Evolutionary conservation across 2,888 invertebrate species (phyloP), one percentile per base, ranked within the genome.

Genomic region (Pterostichus madidus): DNA sequence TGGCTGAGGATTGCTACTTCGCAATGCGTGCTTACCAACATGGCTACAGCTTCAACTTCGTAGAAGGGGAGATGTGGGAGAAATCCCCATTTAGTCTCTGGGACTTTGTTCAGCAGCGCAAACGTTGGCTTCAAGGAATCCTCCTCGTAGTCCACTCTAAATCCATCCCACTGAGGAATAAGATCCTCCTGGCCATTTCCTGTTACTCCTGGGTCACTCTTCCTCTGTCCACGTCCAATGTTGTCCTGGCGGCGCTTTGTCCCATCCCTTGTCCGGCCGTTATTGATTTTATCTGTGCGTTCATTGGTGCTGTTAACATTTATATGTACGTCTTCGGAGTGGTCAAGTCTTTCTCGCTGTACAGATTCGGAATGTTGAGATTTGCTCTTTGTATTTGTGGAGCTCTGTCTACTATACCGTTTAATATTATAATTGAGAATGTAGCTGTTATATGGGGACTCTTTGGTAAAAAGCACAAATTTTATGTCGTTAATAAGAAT

Each of bases 11-110:
- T 89, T 98, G 98, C 88, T 99, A 94, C 90, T 99, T 99, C 90
- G 97, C 98, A 17, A 98, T 99, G 98, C 95, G 96, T 85, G 98
- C 98, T 2, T 97, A 95, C 89, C 93, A 94, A 84, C 94, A 96
- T 89, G 98, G 98, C 32, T 98, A 96, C 89, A 93, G 95, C 17
- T 99, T 99, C 90, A 96, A 97, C 89, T 99, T 98, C 90, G 94
- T 99, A 85, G 98, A 99, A 89, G 98, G 99, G 73, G 99, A 99
- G 91, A 98, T 99, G 98, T 98, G 98, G 95, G 99, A 99, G 89
- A 98, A 99, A 89, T 97, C 97, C 5, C 98, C 99, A 2, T 99
- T 99, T 89, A 97, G 97, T 1, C 90, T 99, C 44, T 95, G 96
- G 93, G 99, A 99, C 89, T 98, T 99, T 87, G 93, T 99, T 86